Base-by-base conservation (phyloP, 2,888 invertebrate genomes). In the Coelogynopora nodosa region DNA sequence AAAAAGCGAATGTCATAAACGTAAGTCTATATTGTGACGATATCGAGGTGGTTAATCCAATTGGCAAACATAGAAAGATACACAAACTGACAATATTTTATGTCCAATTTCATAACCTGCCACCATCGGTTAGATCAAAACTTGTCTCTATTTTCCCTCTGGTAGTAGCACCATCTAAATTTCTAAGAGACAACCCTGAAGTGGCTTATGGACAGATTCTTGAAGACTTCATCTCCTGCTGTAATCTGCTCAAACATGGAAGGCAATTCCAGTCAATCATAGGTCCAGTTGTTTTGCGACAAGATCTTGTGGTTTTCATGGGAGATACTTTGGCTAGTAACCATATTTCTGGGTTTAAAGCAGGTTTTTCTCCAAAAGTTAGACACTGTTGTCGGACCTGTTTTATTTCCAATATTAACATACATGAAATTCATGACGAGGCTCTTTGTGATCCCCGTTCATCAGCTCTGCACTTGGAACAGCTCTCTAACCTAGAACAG, bases 51-150 rank as follows among this genome's bases (percentile, higher is more conserved):
- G 27, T 26, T 2, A 74, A 74, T 74, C 74, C 74, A 13, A 74
- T 74, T 23, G 27, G 27, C 5, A 74, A 74, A 26, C 74, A 74
- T 74, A 10, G 74, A 13, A 74, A 74, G 74, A 74, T 26, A 2
- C 74, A 74, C 27, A 74, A 74, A 23, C 74, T 74, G 74, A 74
- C 74, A 74, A 74, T 74, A 10, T 74, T 74, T 74, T 74, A 74
- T 74, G 74, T 26, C 2, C 74, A 74, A 23, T 74, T 74, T 23
- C 74, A 74, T 26, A 23, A 26, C 23, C 5, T 74, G 23, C 74
- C 74, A 13, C 74, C 27, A 13, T 2, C 23, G 18, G 2, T 74
- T 2, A 13, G 27, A 74, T 74, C 74, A 13, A 74, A 74, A 23
- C 74, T 74, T 5, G 23, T 74, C 2, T 74, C 27, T 23, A 74